phyloP scores from a whole-genome alignment of 2,888 invertebrate genomes.

The Dicroscelio sp. region DNA sequence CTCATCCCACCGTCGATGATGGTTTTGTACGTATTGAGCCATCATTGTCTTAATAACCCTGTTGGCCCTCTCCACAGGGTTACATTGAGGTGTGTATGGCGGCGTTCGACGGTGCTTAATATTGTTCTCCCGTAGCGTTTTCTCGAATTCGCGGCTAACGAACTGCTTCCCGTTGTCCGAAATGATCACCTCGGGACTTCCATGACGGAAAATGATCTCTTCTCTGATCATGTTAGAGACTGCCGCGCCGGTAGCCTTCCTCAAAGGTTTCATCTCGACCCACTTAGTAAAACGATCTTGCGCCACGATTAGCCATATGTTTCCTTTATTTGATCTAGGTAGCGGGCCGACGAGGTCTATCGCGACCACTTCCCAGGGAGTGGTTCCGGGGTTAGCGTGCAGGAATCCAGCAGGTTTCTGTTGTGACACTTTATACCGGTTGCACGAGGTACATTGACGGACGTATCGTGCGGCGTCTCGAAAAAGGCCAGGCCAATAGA shows the following conservation, averaged over 20 bases:
- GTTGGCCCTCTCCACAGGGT: slow-evolving; percentile 89
- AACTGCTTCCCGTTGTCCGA: slow-evolving; percentile 62
- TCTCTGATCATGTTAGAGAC: not conserved
- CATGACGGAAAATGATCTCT: not conserved
- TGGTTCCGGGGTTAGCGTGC: not conserved
- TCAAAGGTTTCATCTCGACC: slow-evolving; percentile 34
- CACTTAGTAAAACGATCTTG: slow-evolving; percentile 57
- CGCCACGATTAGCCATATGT: not conserved
- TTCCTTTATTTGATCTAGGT: not conserved
- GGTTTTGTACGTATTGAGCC: slow-evolving; percentile 82
- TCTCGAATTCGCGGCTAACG: not conserved
- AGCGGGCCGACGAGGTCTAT: slow-evolving; percentile 46
- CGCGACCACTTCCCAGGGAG: slow-evolving; percentile 37
- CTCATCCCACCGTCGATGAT: slow-evolving; percentile 81
- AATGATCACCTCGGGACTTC: not conserved
- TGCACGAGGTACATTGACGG: not conserved
- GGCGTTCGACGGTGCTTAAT: slow-evolving; percentile 80
- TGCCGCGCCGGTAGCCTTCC: not conserved
- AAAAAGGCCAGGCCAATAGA: slow-evolving; percentile 76
- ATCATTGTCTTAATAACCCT: slow-evolving; percentile 88
- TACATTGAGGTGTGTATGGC: slow-evolving; percentile 87
- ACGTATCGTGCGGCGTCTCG: slow-evolving; percentile 36
- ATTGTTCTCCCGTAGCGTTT: too few species aligned
- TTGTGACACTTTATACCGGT: slow-evolving; percentile 12
- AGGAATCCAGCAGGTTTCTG: slow-evolving; percentile 1